Evolutionary conservation across 2,113 vertebrate genomes (phyloP).

Genomic region (Dinomys branickii): DNA sequence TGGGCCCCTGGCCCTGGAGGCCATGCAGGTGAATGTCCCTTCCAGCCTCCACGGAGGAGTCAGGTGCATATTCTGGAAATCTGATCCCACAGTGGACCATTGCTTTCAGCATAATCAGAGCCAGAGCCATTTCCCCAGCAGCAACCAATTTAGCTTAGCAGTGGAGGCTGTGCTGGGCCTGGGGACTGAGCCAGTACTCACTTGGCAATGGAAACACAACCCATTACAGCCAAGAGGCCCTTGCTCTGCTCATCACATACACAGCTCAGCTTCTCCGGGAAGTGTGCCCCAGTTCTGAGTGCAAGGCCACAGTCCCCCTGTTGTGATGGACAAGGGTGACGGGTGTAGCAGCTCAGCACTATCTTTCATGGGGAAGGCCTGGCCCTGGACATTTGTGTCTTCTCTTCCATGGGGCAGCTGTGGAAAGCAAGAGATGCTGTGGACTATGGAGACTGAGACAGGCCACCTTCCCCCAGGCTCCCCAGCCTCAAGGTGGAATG

Average conservation of each 20-base stretch:
- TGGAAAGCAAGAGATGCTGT: not conserved
- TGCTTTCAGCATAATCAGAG: conserved; percentile 17
- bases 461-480: not conserved
- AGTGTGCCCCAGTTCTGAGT: not conserved
- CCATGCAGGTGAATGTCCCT: conserved; percentile 82
- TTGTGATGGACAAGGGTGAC: not conserved
- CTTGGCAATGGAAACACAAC: not conserved
- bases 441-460: not conserved
- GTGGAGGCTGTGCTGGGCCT: conserved; percentile 17
- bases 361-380: not conserved
- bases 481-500: not conserved
- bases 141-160: conserved; percentile 12
- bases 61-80: not conserved
- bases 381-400: not conserved
- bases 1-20: conserved; percentile 50
- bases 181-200: conserved; percentile 8
- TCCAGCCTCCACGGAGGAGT: not conserved
- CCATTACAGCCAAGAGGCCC: not conserved
- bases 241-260: not conserved
- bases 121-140: conserved; percentile 37
- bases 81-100: not conserved
- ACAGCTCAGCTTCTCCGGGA: not conserved
- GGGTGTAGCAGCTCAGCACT: not conserved
- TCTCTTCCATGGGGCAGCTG: not conserved
- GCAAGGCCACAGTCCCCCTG: not conserved